Evolutionary conservation across 2,113 vertebrate species (phyloP).

Genomic region (Catharus fuscescens): DNA sequence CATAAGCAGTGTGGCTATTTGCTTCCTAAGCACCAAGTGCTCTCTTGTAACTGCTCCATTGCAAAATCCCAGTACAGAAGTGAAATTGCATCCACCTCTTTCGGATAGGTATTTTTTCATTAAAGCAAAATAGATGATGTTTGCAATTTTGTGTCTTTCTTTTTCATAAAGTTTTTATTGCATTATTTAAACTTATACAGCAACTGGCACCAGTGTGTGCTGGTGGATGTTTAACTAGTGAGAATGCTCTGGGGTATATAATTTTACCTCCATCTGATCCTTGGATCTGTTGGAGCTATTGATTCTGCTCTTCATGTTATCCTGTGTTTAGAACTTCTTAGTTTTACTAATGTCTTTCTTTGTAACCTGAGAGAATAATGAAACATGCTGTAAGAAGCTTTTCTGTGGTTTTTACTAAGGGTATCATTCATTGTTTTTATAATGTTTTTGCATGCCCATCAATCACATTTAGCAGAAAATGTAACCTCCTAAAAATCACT

Average conservation of each 20-base stretch:
- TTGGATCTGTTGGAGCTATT: background rate
- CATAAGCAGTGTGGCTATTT: background rate
- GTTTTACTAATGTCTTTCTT: background rate
- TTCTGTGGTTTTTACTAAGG: background rate
- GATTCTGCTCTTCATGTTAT: background rate
- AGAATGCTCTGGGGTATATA: background rate
- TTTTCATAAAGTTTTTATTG: background rate
- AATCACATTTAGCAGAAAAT: slow-evolving; percentile 7
- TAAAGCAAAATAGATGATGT: background rate
- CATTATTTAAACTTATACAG: background rate
- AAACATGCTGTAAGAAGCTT: background rate
- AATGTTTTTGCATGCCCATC: background rate
- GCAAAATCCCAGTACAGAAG: background rate
- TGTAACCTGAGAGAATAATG: background rate
- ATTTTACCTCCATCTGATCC: background rate
- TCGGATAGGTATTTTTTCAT: background rate
- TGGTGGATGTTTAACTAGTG: background rate
- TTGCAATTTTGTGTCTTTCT: background rate
- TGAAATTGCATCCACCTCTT: background rate
- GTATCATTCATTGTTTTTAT: background rate
- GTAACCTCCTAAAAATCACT: background rate
- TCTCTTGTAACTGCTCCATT: background rate
- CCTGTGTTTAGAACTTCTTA: background rate
- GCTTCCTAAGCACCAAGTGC: background rate
- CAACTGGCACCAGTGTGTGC: background rate